A percentile compares a stretch with the other conserved stretches of the same genome.
These are phyloP conservation scores for Leptinotarsa haldemani DNA, from an alignment of 2,888 invertebrate species.

Conservation along the genomic window DNA sequence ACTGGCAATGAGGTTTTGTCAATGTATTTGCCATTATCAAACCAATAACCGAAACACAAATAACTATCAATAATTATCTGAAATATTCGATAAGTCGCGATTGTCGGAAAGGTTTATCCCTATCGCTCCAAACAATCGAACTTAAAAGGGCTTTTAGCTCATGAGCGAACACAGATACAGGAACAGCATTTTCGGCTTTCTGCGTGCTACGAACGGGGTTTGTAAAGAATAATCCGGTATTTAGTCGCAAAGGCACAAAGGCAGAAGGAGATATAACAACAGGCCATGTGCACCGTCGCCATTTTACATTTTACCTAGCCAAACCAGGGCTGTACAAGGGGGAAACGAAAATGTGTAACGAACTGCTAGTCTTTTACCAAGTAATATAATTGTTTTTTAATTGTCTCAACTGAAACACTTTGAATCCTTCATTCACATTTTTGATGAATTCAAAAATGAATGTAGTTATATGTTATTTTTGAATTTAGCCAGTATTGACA, in stretches of 20 bases:
- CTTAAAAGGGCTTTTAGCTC: slow-evolving; percentile 45
- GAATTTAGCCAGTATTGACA: no score
- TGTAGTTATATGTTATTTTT: no score
- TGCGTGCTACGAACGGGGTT: slow-evolving; percentile 50
- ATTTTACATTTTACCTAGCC: slow-evolving; percentile 46
- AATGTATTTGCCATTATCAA: no score
- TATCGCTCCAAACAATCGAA: slow-evolving; percentile 42
- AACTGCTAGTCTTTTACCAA: no score
- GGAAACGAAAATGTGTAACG: background rate
- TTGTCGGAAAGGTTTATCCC: slow-evolving; percentile 20
- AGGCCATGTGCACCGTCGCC: slow-evolving; percentile 50
- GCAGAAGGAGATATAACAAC: slow-evolving; percentile 58
- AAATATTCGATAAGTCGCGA: background rate
- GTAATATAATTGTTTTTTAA: no score
- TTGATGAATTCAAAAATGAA: no score
- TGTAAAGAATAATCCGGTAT: slow-evolving; percentile 61
- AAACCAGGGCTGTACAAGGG: slow-evolving; percentile 46
- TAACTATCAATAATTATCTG: slow-evolving; percentile 6
- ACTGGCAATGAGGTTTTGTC: no score
- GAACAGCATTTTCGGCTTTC: slow-evolving; percentile 41
- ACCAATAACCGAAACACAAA: background rate
- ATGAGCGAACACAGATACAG: slow-evolving; percentile 37
- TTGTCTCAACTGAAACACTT: no score
- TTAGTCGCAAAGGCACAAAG: slow-evolving; percentile 64
- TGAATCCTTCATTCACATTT: no score